Conservation (phyloP, 2,888 invertebrate species). For the Chloroclysta siterata region DNA sequence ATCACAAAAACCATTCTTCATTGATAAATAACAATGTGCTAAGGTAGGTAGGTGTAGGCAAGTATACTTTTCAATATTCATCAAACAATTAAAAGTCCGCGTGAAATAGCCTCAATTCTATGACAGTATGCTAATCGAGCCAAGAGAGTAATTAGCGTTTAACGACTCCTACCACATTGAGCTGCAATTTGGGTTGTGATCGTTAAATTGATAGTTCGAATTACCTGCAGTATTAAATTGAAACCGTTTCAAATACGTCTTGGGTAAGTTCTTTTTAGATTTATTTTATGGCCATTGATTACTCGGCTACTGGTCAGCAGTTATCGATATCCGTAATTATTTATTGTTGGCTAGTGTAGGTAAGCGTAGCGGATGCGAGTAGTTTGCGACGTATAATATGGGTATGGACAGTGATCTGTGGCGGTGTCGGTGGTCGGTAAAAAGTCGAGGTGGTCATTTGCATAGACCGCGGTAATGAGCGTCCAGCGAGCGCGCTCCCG, state of each 20-base stretch:
- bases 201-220: conserved; percentile 53
- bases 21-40: conserved; percentile 58
- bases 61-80: conserved; percentile 64
- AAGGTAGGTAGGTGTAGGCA: conserved; percentile 33
- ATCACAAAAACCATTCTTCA: conserved; percentile 57
- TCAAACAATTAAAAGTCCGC: conserved; percentile 66
- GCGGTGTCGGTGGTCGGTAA: conserved; percentile 68
- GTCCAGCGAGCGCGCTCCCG: conserved; percentile 47
- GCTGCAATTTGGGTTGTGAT: conserved; percentile 54
- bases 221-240: conserved; percentile 45
- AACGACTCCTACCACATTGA: conserved; percentile 58
- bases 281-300: conserved; percentile 62
- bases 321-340: conserved; percentile 80
- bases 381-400: conserved; percentile 79
- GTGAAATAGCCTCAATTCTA: conserved; percentile 61
- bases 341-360: conserved; percentile 68
- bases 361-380: conserved; percentile 78
- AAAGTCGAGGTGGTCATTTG: conserved; percentile 79
- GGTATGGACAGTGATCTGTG: conserved; percentile 72
- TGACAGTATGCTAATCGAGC: conserved; percentile 60
- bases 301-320: conserved; percentile 57
- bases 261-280: conserved; percentile 50
- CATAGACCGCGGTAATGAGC: conserved; percentile 79
- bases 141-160: conserved; percentile 60
- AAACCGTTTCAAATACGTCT: conserved; percentile 46